Evolutionary conservation across 1,140 invertebrate genomes (phyloP).

Genomic region (Ceratina japonica): DNA sequence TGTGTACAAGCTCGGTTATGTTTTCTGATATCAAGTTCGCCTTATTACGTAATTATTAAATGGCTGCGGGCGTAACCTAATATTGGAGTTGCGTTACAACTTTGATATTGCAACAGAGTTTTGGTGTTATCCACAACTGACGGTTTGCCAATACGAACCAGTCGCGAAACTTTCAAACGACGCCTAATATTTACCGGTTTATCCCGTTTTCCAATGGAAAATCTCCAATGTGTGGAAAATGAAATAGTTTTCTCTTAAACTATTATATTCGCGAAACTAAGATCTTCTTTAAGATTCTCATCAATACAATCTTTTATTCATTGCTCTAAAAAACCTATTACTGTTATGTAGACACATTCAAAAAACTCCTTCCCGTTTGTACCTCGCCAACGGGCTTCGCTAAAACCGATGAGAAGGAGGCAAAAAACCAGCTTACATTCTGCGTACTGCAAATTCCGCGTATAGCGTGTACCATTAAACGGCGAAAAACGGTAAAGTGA

Average conservation of each 20-base stretch:
- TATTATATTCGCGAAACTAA: no score
- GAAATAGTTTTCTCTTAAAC: no score
- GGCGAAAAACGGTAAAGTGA: slow-evolving; percentile 17
- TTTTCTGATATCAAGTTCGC: slow-evolving; percentile 4
- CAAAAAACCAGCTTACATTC: neutral
- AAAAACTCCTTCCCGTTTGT: no score
- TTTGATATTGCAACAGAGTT: slow-evolving; percentile 13
- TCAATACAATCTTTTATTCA: no score
- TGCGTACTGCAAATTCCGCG: neutral
- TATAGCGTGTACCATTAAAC: neutral
- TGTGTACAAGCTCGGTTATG: neutral
- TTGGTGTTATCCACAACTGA: slow-evolving; percentile 16
- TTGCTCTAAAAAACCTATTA: no score
- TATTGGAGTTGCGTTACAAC: slow-evolving; percentile 31
- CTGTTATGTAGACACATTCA: neutral
- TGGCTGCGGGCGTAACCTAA: slow-evolving; percentile 19
- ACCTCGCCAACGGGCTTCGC: neutral
- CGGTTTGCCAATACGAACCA: slow-evolving; percentile 9
- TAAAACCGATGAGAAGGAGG: neutral
- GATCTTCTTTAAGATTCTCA: no score
- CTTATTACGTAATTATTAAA: slow-evolving; percentile 42
- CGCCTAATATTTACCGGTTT: neutral
- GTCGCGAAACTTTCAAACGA: slow-evolving; percentile 18
- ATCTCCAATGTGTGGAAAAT: no score
- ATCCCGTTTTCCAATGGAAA: no score